phyloP scores from a whole-genome alignment of 2,113 vertebrate species.

The Mugil cephalus region DNA sequence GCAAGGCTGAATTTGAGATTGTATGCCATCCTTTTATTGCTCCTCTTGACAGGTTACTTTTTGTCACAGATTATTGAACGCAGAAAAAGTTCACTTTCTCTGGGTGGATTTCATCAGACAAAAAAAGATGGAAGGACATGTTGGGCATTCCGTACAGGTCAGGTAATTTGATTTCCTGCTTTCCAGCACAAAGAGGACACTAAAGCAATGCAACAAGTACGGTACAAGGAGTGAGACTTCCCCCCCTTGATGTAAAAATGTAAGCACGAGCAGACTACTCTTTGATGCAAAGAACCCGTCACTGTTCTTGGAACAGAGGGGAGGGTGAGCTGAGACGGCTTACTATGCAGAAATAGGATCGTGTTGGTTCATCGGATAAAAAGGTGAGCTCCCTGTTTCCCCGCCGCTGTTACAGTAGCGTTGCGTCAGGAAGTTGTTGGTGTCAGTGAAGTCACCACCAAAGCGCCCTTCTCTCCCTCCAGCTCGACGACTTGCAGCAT shows the following conservation, averaged over 20 bases:
- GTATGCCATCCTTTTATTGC: not conserved
- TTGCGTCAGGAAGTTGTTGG: conserved; percentile 83
- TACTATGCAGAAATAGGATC: conserved; percentile 78
- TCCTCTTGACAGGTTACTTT: conserved; percentile 7
- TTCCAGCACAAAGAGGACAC: not conserved
- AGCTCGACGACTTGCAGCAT: conserved; percentile 4
- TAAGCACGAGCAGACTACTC: not conserved
- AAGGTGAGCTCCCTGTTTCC: conserved; percentile 73
- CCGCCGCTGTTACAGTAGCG: conserved; percentile 78
- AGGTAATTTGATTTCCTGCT: conserved; percentile 29
- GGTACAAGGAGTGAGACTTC: not conserved
- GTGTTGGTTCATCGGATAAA: conserved; percentile 77
- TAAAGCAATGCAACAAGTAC: conserved; percentile 67
- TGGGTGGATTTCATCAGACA: not conserved
- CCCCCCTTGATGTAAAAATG: not conserved
- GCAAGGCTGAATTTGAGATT: not conserved
- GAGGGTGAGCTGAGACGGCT: conserved; percentile 64
- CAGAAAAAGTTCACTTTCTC: conserved; percentile 42
- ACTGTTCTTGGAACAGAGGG: conserved; percentile 37
- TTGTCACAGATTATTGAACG: not conserved
- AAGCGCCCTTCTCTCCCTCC: conserved; percentile 58
- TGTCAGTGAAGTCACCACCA: conserved; percentile 73
- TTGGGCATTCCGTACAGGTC: not conserved
- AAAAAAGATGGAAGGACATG: not conserved
- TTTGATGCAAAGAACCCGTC: conserved; percentile 35